Conservation (phyloP, 2,888 invertebrate species). For the Biston stratarius region DNA sequence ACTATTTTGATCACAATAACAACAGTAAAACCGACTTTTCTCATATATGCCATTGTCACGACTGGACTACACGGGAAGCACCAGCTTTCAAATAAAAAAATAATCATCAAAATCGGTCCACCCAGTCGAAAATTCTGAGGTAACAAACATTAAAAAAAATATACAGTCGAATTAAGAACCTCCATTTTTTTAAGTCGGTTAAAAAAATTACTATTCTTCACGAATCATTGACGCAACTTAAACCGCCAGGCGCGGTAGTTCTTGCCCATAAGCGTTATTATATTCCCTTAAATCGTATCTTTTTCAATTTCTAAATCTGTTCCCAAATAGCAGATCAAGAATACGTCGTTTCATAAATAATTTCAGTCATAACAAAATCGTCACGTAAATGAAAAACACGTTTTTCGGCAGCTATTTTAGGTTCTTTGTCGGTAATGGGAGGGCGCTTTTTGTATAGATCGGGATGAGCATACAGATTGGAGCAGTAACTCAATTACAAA, state of each 20-base stretch:
- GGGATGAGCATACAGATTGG: constrained; percentile 1
- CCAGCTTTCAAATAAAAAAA: no score
- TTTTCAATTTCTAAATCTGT: constrained; percentile 54
- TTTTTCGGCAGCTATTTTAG: constrained; percentile 68
- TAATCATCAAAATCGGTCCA: no score
- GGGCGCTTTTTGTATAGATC: constrained; percentile 19
- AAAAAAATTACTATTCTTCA: no score
- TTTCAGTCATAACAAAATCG: constrained; percentile 83
- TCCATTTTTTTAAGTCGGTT: no score
- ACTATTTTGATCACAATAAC: no score
- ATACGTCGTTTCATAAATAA: constrained; percentile 66
- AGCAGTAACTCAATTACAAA: constrained; percentile 23
- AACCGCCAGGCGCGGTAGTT: not conserved
- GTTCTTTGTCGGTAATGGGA: constrained; percentile 33
- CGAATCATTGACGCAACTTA: no score
- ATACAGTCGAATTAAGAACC: no score
- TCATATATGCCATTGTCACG: no score
- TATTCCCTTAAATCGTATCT: constrained; percentile 30
- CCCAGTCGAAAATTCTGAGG: no score
- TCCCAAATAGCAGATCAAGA: constrained; percentile 41
- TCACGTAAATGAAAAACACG: constrained; percentile 83
- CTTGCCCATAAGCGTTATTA: not conserved
- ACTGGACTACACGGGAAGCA: no score
- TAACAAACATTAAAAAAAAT: no score
- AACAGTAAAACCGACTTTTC: no score